phyloP scores from a whole-genome alignment of 1,140 invertebrate genomes.

The Dysdera silvatica region DNA sequence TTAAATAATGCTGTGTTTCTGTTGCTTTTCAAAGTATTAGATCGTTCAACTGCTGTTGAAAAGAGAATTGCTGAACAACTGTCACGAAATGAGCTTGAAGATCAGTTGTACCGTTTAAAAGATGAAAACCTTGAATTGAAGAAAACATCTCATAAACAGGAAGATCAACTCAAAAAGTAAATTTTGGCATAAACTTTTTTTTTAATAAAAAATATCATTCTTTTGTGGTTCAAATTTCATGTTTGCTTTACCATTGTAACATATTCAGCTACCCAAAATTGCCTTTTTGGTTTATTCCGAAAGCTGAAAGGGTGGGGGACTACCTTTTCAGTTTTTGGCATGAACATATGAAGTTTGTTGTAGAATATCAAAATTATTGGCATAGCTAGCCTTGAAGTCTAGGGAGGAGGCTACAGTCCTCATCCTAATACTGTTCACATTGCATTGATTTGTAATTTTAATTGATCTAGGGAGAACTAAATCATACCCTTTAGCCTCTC shows the following conservation, averaged over 20 bases:
- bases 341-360: neutral
- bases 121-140: slow-evolving; percentile 48
- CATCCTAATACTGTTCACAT: neutral
- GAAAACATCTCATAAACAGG: slow-evolving; percentile 47
- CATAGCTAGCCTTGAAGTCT: neutral
- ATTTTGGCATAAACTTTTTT: too few species aligned
- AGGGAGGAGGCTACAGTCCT: neutral
- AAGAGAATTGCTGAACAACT: slow-evolving; percentile 16
- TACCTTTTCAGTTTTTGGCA: neutral
- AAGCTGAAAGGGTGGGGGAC: neutral
- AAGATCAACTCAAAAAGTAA: slow-evolving; percentile 49
- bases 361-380: neutral
- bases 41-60: too few species aligned
- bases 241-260: neutral
- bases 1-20: too few species aligned
- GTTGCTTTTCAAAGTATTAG: too few species aligned
- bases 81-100: slow-evolving; percentile 44
- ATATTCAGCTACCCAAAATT: neutral
- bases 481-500: too few species aligned
- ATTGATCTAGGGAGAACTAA: too few species aligned
- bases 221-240: neutral
- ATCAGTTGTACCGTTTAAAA: slow-evolving; percentile 45
- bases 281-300: neutral
- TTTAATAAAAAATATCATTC: neutral
- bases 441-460: neutral